Evolutionary conservation across 1,140 invertebrate species (phyloP), one percentile per base, ranked within the genome.

Genomic region (Drosophila suzukii): DNA sequence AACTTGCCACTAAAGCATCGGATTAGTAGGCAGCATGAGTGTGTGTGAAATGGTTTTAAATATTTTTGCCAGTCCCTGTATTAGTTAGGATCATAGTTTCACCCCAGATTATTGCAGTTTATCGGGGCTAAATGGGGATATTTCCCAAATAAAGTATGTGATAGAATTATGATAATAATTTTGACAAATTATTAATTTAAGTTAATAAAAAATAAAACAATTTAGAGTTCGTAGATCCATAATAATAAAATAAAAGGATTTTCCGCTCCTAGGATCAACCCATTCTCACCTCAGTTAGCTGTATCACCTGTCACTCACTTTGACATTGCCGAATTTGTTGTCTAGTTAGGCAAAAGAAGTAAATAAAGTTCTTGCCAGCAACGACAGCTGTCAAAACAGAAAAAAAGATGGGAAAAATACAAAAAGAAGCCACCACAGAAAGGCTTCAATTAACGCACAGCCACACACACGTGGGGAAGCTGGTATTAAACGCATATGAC

Each of bases 391-490:
- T 86, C 83, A 89, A 61, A 59, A 57, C 51, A 67, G 38, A 44
- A 51, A 49, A 32, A 51, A 39, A 38, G 30, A 13, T 20, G 5
- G 44, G 44, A 62, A 58, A 58, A 55, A 24, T 20, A 51, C 17
- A 73, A 38, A 41, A 44, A 50, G 15, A 53, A 51, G 56, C 46
- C 27, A 61, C 44, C 46, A 50, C 67, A 56, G 73, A 56, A 56
- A 7, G 39, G 59, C 62, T 88, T 82, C 75, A 88, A 88, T 88
- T 88, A 88, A 80, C 75, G 66, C 78, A 81, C 59, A 80, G 39
- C 54, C 60, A 0, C 32, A 36, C 51, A 61, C 39, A 39, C 39
- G 8, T 13, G 27, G 12, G 54, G 15, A 39, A 41, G 56, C 61
- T 78, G 63, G 65, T 70, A 73, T 62, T 66, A 73, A 86, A 77